Conservation (phyloP, 2,113 vertebrate genomes). For the Megaceryle torquata region DNA sequence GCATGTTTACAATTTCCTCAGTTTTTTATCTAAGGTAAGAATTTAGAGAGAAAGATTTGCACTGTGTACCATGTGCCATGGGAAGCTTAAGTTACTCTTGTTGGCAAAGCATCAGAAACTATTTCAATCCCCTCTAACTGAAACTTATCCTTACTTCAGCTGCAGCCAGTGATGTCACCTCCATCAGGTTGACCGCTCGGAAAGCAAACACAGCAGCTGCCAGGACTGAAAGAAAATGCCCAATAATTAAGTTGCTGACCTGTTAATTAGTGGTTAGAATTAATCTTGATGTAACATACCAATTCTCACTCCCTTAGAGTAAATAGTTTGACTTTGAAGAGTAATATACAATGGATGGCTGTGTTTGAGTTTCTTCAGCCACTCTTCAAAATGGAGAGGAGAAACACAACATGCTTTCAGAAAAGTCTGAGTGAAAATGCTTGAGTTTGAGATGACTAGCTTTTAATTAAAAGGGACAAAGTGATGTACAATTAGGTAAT, state of each 20-base stretch:
- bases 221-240: conserved; percentile 84
- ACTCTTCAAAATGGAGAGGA: neutral
- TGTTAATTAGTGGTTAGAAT: conserved; percentile 3
- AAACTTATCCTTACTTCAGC: conserved; percentile 91
- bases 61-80: conserved; percentile 72
- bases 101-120: conserved; percentile 80
- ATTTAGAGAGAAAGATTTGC: conserved; percentile 57
- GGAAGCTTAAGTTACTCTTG: conserved; percentile 74
- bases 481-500: neutral
- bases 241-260: conserved; percentile 60
- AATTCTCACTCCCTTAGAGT: neutral
- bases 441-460: neutral
- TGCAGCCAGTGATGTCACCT: conserved; percentile 95
- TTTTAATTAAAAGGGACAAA: neutral
- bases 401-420: neutral
- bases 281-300: neutral
- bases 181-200: conserved; percentile 98
- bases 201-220: conserved; percentile 97
- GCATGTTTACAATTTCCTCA: conserved; percentile 6
- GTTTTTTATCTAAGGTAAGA: conserved; percentile 41
- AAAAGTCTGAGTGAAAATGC: neutral
- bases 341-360: neutral
- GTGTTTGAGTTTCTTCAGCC: neutral
- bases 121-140: conserved; percentile 80
- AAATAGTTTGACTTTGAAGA: neutral